phyloP scores from a whole-genome alignment of 1,140 invertebrate species.

The Trichomalopsis sarcophagae region DNA sequence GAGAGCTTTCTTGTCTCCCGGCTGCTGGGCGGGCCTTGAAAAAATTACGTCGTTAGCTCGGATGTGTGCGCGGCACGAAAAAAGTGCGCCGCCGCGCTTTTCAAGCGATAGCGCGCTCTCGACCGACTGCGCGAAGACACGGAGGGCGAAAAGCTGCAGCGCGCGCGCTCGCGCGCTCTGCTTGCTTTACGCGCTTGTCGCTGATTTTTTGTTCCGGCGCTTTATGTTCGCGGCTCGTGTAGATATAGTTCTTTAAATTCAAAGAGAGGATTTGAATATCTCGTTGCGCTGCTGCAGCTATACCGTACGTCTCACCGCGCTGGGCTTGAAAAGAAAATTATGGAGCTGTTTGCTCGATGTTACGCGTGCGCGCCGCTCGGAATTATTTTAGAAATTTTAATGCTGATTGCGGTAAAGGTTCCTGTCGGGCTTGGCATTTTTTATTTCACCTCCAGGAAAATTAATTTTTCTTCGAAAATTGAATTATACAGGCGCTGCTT shows the following conservation, averaged over 20 bases:
- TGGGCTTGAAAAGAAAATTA: neutral
- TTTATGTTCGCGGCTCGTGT: neutral
- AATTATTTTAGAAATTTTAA: constrained; percentile 1
- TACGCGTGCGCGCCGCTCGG: neutral
- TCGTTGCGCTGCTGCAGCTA: neutral
- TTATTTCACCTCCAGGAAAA: neutral
- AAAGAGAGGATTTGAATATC: constrained; percentile 4
- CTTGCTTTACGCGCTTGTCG: constrained; percentile 23
- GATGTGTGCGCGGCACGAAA: neutral
- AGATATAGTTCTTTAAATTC: constrained; percentile 2
- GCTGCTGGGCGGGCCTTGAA: neutral
- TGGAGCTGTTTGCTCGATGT: neutral
- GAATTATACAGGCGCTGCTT: neutral
- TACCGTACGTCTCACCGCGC: neutral
- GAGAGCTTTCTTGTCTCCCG: constrained; percentile 12
- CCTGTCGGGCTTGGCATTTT: neutral
- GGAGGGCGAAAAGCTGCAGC: neutral
- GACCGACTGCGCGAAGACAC: neutral
- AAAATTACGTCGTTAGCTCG: constrained; percentile 44
- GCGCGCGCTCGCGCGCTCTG: neutral
- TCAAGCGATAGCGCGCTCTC: neutral
- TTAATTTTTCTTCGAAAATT: neutral
- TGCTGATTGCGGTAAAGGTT: neutral
- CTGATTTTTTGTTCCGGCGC: neutral
- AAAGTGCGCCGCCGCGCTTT: neutral